phyloP scores from a whole-genome alignment of 2,888 invertebrate genomes.

The Patella pellucida region DNA sequence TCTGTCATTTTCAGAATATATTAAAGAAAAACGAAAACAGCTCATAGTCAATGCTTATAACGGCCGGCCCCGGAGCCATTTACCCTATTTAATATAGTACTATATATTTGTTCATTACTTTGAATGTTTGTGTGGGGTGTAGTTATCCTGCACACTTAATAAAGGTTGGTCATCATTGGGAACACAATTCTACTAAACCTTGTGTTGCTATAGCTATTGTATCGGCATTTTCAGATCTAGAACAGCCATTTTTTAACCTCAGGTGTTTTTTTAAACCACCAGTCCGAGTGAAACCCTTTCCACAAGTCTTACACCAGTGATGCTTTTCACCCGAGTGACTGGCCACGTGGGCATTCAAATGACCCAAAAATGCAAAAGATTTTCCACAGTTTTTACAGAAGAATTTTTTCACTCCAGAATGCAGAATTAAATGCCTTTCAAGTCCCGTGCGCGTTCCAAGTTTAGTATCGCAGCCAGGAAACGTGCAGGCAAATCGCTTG shows the following conservation, averaged over 20 bases:
- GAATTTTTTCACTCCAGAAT: background rate
- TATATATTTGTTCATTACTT: too few relatives aligned
- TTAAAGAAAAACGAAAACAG: too few relatives aligned
- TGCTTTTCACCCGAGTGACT: background rate
- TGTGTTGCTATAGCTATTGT: too few relatives aligned
- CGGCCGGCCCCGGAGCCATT: too few relatives aligned
- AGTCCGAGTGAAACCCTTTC: background rate
- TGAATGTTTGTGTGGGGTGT: too few relatives aligned
- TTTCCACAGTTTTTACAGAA: background rate
- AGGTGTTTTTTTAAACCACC: background rate
- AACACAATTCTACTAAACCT: too few relatives aligned
- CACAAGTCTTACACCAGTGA: background rate
- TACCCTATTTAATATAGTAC: too few relatives aligned
- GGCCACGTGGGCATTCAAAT: background rate
- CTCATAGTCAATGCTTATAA: too few relatives aligned
- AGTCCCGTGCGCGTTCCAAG: background rate
- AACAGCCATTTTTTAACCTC: background rate
- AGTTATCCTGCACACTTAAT: too few relatives aligned
- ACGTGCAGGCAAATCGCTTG: background rate
- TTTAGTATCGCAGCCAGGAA: background rate
- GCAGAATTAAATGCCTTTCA: background rate
- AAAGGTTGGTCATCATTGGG: too few relatives aligned
- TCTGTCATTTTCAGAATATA: too few relatives aligned
- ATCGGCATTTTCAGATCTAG: background rate
- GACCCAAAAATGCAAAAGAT: constrained; percentile 1